phyloP scores from a whole-genome alignment of 2,797 vertebrate species.

The Hephaestus fuliginosus region DNA sequence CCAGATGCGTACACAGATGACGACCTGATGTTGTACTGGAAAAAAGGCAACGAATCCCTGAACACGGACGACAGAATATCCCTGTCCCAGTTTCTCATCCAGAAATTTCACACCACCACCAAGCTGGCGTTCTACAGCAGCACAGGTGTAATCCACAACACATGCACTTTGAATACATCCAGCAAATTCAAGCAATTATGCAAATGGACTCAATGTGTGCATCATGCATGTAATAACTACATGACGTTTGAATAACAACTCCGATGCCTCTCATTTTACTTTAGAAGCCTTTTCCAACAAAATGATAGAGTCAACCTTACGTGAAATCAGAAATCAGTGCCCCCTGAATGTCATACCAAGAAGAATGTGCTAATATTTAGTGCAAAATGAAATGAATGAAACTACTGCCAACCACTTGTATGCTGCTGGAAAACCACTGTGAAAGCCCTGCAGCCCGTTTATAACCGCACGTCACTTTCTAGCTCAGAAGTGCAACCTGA shows the following conservation, averaged over 20 bases:
- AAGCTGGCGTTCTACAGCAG: slow-evolving; percentile 98
- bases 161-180: not conserved
- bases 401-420: slow-evolving; percentile 46
- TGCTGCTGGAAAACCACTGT: slow-evolving; percentile 37
- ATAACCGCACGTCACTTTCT: slow-evolving; percentile 45
- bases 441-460: slow-evolving; percentile 41
- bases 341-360: slow-evolving; percentile 38
- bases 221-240: not conserved
- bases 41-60: slow-evolving; percentile 96
- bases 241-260: slow-evolving; percentile 45
- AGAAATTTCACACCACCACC: slow-evolving; percentile 98
- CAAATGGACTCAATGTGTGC: not conserved
- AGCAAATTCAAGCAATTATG: slow-evolving; percentile 38
- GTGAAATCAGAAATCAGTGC: slow-evolving; percentile 1
- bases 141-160: slow-evolving; percentile 86
- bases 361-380: slow-evolving; percentile 40
- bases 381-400: slow-evolving; percentile 45
- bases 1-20: slow-evolving; percentile 98
- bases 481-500: slow-evolving; percentile 47
- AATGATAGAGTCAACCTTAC: slow-evolving; percentile 9
- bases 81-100: slow-evolving; percentile 97
- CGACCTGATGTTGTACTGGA: slow-evolving; percentile 98
- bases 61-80: slow-evolving; percentile 97
- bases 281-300: slow-evolving; percentile 26
- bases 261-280: slow-evolving; percentile 41